Evolutionary conservation across 2,113 vertebrate genomes (phyloP), one percentile per base, ranked within the genome.

Genomic region (Montifringilla adamsi): DNA sequence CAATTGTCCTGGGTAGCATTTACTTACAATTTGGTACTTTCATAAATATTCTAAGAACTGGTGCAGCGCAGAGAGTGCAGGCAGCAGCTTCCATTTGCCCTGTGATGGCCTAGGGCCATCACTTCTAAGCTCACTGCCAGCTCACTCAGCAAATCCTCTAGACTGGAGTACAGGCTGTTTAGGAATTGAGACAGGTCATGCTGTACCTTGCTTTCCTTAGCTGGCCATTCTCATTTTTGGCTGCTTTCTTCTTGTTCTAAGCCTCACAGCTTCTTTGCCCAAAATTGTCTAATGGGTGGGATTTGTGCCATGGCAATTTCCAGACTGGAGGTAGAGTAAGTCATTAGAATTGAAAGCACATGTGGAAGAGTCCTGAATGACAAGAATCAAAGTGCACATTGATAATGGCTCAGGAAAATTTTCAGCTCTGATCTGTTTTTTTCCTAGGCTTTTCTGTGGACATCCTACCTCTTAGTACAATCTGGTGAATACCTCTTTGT

Each of bases 1-100:
- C 75, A 16, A 94, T 93, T 49, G 91, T 87, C 79, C 60, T 31
- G 72, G 20, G 37, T 41, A 70, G 52, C 82, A 67, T 88, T 96
- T 90, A 80, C 67, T 91, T 86, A 70, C 33, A 66, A 58, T 80
- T 90, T 0, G 2, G 78, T 87, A 77, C 82, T 82, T 95, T 67
- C 91, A 90, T 88, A 94, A 94, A 94, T 91, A 86, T 77, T 91
- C 23, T 53, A 93, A 69, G 58, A 93, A 79, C 14, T 58, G 2
- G 2, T 53, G 21, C 28, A 70, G 79, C 56, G 47, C 33, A 80
- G 62, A 77, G 75, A 95, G 78, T 39, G 50, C 82, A 93, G 82
- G 89, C 80, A 90, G 90, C 70, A 84, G 67, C 55, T 93, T 90
- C 82, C 85, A 67, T 88, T 93, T 93, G 59, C 33, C 70, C 46